Base-by-base conservation (phyloP, 2,113 vertebrate genomes). In the Bolborhynchus lineola region DNA sequence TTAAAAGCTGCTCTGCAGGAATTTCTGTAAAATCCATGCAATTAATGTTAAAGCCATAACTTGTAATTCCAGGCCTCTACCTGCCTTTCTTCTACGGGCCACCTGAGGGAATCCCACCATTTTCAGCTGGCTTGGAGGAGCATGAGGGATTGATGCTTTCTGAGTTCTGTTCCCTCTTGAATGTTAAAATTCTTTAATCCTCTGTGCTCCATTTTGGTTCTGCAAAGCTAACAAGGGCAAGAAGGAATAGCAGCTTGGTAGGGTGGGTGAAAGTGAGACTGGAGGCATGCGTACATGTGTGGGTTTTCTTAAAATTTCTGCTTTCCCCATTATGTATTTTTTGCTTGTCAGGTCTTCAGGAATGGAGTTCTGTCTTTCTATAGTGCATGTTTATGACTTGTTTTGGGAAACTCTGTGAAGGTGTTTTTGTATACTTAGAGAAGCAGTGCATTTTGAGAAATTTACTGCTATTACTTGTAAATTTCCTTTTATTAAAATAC, bases 151-250 rank as follows among this genome's bases (percentile, higher is more conserved):
- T 2, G 0, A 49, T 75, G 31, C 8, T 76, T 72, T 55, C 5
- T 71, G 70, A 65, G 81, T 84, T 82, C 70, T 10, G 41, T 90
- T 72, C 75, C 29, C 33, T 92, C 37, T 44, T 86, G 20, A 60
- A 16, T 2, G 2, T 42, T 59, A 41, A 68, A 57, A 23, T 75
- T 68, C 52, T 78, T 23, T 55, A 64, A 74, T 76, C 57, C 18
- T 63, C 47, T 79, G 26, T 65, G 31, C 23, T 90, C 16, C 20
- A 16, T 88, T 95, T 96, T 78, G 18, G 20, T 64, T 95, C 47
- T 93, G 79, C 35, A 47, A 39, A 65, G n/a, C 42, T 88, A 41
- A 64, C 1, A 1, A 35, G 41, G 21, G n/a, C 1, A 3, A 88
- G 42, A 31, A 50, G 42, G 53, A 59, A 11, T 67, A 88, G 17